Evolutionary conservation across 2,888 invertebrate species (phyloP).

Genomic region (Melipona bicolor): DNA sequence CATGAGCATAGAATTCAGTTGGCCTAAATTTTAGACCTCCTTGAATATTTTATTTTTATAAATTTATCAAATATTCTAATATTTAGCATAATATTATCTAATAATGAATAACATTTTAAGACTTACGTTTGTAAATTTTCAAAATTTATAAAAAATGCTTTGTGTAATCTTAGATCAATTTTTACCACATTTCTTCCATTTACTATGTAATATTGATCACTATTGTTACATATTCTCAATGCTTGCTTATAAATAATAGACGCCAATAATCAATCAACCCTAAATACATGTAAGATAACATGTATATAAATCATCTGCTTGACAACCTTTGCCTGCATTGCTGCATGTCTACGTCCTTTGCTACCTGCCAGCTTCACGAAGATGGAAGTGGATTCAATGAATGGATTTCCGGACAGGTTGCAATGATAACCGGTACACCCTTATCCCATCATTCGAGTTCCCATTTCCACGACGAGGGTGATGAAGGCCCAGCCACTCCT

Average conservation of each 20-base stretch:
- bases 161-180: background rate
- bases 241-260: conserved; percentile 31
- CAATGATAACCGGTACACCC: conserved; percentile 83
- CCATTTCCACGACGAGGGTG: conserved; percentile 75
- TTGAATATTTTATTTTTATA: background rate
- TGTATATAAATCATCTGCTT: conserved; percentile 31
- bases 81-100: background rate
- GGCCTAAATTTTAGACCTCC: too few species aligned
- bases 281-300: conserved; percentile 2
- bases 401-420: conserved; percentile 81
- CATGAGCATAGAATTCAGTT: conserved; percentile 12
- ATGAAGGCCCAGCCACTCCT: conserved; percentile 79
- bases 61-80: background rate
- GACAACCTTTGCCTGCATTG: conserved; percentile 56
- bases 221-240: background rate
- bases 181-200: background rate
- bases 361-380: conserved; percentile 63
- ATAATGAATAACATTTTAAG: background rate
- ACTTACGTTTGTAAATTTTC: background rate
- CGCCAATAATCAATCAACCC: background rate
- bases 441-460: conserved; percentile 76
- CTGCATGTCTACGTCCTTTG: conserved; percentile 67
- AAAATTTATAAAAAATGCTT: background rate
- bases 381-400: conserved; percentile 68
- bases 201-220: background rate